These are phyloP conservation scores for Netelia melanura DNA, from an alignment of 2,888 invertebrate species.

Conservation along the genomic window DNA sequence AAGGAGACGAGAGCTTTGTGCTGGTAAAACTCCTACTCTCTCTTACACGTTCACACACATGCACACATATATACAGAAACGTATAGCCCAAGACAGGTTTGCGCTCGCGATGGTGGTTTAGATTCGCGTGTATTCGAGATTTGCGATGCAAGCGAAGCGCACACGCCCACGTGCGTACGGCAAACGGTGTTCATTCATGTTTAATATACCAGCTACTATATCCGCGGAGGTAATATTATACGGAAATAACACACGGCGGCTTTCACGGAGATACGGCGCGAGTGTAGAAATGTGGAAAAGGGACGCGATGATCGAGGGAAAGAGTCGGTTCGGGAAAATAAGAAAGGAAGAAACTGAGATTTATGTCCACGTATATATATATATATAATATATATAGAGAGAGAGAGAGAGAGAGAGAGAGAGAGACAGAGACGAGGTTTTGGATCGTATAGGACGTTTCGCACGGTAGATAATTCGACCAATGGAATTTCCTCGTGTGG, in stretches of 20 bases:
- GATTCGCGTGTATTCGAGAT: constrained; percentile 50
- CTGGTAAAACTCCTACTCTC: constrained; percentile 26
- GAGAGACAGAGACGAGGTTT: background rate
- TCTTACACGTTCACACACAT: background rate
- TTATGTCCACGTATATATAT: no score
- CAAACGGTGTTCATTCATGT: constrained; percentile 48
- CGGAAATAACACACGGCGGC: background rate
- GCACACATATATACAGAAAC: background rate
- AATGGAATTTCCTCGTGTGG: constrained; percentile 10
- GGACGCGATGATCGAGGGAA: constrained; percentile 6
- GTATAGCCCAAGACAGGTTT: background rate
- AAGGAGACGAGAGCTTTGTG: constrained; percentile 40
- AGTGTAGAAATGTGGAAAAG: background rate
- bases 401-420: background rate
- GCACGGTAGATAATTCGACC: constrained; percentile 9
- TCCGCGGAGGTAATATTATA: constrained; percentile 7
- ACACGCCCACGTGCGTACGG: background rate
- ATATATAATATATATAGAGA: no score
- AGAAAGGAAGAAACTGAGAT: no score
- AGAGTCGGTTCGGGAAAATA: background rate
- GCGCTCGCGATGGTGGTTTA: constrained; percentile 1
- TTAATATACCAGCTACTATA: constrained; percentile 4
- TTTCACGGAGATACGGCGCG: no score
- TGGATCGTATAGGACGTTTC: no score
- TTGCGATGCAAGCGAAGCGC: constrained; percentile 42